Evolutionary conservation across 2,888 invertebrate species (phyloP).

Genomic region (Heliconius aoede): DNA sequence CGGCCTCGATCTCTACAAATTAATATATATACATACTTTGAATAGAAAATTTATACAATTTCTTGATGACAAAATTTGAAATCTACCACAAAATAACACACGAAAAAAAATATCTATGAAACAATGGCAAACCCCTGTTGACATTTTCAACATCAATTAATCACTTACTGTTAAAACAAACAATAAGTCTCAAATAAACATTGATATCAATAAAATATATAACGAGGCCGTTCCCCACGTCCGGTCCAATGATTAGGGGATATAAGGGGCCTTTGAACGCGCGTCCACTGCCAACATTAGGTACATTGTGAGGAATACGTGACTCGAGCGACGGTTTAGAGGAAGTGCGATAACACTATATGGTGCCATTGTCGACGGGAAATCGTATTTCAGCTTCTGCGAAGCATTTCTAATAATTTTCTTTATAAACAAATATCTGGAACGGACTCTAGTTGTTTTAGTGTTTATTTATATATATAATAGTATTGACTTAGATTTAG

Average conservation of each 20-base stretch:
- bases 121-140: too few relatives aligned
- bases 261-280: conserved; percentile 47
- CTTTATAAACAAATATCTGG: conserved; percentile 24
- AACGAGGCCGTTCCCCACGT: conserved; percentile 46
- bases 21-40: too few relatives aligned
- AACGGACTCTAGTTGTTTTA: conserved; percentile 1
- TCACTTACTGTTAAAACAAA: neutral
- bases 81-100: neutral
- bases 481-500: neutral
- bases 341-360: conserved; percentile 55
- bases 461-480: neutral
- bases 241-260: conserved; percentile 54
- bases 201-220: conserved; percentile 23
- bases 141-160: conserved; percentile 14
- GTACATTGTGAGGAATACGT: conserved; percentile 56
- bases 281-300: conserved; percentile 38
- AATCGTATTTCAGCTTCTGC: conserved; percentile 40
- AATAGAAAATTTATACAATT: too few relatives aligned
- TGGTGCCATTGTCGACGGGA: conserved; percentile 47
- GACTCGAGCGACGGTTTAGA: conserved; percentile 49
- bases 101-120: too few relatives aligned
- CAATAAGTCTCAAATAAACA: conserved; percentile 18
- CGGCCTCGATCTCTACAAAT: too few relatives aligned
- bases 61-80: too few relatives aligned
- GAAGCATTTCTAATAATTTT: conserved; percentile 24